These are phyloP conservation scores for Chaenodraco wilsoni DNA, from an alignment of 2,797 vertebrate species.

Conservation along the genomic window DNA sequence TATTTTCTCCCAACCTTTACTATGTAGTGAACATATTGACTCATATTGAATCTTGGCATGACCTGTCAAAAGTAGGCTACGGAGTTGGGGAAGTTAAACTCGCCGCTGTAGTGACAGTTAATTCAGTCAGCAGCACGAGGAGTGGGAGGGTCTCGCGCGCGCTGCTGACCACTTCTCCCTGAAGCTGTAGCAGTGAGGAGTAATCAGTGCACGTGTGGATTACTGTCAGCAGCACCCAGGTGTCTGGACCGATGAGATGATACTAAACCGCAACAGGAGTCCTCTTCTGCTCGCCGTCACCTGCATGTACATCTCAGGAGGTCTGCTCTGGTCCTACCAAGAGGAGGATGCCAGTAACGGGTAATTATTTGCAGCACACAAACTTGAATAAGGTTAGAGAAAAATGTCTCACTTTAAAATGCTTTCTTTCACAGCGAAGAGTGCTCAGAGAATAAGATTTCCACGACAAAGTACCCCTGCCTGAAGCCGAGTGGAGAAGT, in stretches of 20 bases:
- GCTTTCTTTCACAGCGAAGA: slow-evolving; percentile 81
- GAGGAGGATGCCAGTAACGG: slow-evolving; percentile 88
- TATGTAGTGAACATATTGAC: no score
- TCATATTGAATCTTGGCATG: background rate
- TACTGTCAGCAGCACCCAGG: slow-evolving; percentile 45
- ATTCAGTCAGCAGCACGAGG: background rate
- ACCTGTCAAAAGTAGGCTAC: background rate
- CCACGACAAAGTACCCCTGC: slow-evolving; percentile 92
- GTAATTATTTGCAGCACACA: slow-evolving; percentile 69
- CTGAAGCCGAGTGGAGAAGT: slow-evolving; percentile 91
- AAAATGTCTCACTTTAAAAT: background rate
- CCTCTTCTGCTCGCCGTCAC: slow-evolving; percentile 76
- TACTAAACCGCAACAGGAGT: slow-evolving; percentile 51
- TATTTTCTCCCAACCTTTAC: no score
- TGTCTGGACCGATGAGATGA: slow-evolving; percentile 75
- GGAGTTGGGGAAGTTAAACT: slow-evolving; percentile 1
- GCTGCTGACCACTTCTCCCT: slow-evolving; percentile 5
- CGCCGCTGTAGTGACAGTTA: background rate
- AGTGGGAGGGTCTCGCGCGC: slow-evolving; percentile 63
- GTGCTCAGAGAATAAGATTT: slow-evolving; percentile 92
- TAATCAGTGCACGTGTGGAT: slow-evolving; percentile 41
- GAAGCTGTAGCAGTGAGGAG: slow-evolving; percentile 31
- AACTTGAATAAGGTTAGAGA: background rate
- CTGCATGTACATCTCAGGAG: slow-evolving; percentile 78
- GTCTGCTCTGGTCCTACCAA: slow-evolving; percentile 90